Evolutionary conservation across 2,888 invertebrate genomes (phyloP), one percentile per base, ranked within the genome.

Genomic region (Portevinia maculata): DNA sequence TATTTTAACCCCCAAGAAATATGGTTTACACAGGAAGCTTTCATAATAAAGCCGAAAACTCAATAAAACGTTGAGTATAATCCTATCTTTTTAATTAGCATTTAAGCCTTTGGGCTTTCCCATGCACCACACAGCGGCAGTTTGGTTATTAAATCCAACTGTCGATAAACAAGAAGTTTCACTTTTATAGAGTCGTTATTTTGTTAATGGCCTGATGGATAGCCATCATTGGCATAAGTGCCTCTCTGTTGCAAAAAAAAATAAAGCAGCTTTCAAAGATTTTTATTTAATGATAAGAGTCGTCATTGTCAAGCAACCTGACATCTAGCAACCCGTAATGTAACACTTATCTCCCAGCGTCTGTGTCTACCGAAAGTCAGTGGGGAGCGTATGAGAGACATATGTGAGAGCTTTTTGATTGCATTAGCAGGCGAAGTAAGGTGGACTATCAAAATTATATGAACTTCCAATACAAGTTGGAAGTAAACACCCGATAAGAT

Each of bases 41-140:
- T 37, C 8, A 8, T 24, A 64, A 50, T 48, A 17, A 48, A 39
- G 41, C 57, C 69, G 15, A 28, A 69, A 69, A 17, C 34, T 57
- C 21, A 57, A 39, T 69, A 57, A 48, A 69, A 57, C 69, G 48
- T 69, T n/a, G 48, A 15, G 57, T 24, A 24, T 17, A 39, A n/a
- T 48, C 3, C 46, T 46, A 55, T 55, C 46, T 21, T 69, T 69
- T 48, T 69, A 69, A 69, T 69, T 69, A 57, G 69, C 48, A 28
- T 41, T 62, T 62, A 62, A 50, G 48, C 37, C 21, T 32, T 48
- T 46, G 9, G 24, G 1, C 6, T 8, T 13, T 17, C n/a, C 32
- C 24, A 21, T 21, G 1, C 17, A 13, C 21, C 34, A 34, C n/a
- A 11, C 28, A 15, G 48, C 50, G 37, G 3, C 48, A 34, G 50